phyloP scores from a whole-genome alignment of 2,113 vertebrate genomes.

The Bos taurus region ARS-UCD2.0 NC_037328.1:40932001-40932500 shows the following conservation, averaged over 20 bases:
- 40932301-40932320: background rate
- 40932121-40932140: no score
- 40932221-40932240: no score
- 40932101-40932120: no score
- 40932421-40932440: background rate
- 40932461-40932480: background rate
- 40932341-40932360: background rate
- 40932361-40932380: background rate
- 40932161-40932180: no score
- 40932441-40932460: background rate
- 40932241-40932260: background rate
- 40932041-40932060: fast-evolving
- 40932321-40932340: background rate
- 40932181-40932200: no score
- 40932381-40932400: background rate
- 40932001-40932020: no score
- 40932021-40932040: no score
- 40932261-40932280: background rate
- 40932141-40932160: fast-evolving
- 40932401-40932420: background rate
- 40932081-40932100: no score
- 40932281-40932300: background rate
- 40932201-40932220: no score
- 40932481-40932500: background rate
- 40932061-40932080: no score